Percentiles rank a stretch among this genome's conserved stretches.
Conservation (phyloP, 2,888 invertebrate genomes). For the Yponomeuta evonymella region DNA sequence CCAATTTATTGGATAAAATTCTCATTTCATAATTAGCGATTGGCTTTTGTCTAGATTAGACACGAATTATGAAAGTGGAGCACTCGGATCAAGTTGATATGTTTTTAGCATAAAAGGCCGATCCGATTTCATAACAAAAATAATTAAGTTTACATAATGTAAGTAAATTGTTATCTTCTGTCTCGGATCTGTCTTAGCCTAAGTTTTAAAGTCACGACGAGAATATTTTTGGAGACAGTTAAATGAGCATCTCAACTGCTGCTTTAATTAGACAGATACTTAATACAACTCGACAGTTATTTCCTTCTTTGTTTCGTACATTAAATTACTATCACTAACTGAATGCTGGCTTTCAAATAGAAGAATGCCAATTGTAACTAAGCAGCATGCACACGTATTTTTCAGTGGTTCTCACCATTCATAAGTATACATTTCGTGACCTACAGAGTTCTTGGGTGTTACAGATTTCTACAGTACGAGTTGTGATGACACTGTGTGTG, state of each 20-base stretch:
- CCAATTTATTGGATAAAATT: slow-evolving; percentile 24
- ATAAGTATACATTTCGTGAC: background rate
- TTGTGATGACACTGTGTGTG: background rate
- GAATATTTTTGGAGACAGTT: background rate
- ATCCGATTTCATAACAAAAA: background rate
- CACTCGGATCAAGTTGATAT: background rate
- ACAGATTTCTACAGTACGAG: background rate
- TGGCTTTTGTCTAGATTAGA: background rate
- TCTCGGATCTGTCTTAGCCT: background rate
- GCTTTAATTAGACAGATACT: background rate
- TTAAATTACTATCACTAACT: background rate
- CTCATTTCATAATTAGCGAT: background rate
- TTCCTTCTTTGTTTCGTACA: background rate
- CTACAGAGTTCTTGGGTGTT: background rate
- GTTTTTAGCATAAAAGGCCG: background rate
- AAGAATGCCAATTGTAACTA: background rate
- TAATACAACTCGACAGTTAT: background rate
- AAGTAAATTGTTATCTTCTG: too few species aligned
- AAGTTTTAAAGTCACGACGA: background rate
- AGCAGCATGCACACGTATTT: background rate
- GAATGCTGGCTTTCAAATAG: background rate
- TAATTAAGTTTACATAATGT: background rate
- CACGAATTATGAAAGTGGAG: background rate
- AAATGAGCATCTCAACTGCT: background rate
- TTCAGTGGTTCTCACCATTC: background rate